Base-by-base conservation (phyloP, 2,888 invertebrate species). In the Lasioglossum calceatum region DNA sequence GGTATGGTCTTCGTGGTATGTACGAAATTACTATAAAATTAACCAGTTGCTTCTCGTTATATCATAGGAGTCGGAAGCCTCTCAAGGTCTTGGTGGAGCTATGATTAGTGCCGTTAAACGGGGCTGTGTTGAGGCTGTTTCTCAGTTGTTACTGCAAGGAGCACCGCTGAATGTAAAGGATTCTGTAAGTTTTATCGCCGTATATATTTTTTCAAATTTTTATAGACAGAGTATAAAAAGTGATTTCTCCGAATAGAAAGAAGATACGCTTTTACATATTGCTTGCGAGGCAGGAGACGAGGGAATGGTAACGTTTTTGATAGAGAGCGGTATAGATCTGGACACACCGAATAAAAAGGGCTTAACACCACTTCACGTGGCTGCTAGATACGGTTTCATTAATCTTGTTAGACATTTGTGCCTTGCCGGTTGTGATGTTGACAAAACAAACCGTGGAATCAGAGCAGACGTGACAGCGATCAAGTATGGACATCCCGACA, bases 401-500 rank as follows among this genome's bases (percentile, higher is more conserved):
- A 97, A 97, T 93, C 96, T 97, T 88, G 97, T 92, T 91, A 96
- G 97, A 90, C 97, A 97, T 93, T 95, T 98, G 75, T 97, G 97
- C 92, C 96, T 97, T 88, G 97, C 97, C 83, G 97, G 97, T 70
- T 97, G 97, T 91, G 96, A 97, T 91, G 96, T 97, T 73, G 97
- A 97, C 90, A 96, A 96, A 85, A 96, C 96, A 77, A 97, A 97
- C 94, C 96, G 96, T 92, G 97, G 97, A 78, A 97, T 97, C 79
- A 96, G 97, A 73, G 97, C 97, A 7, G 97, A 98, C 93, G 97
- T 98, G 67, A 97, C 97, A 90, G 98, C 98, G n/a, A 95, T 97
- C 79, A 97, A 97, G 92, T 96, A 97, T 92, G 97, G 97, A 36
- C 96, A 97, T 94, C 96, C 96, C 84, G 96, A 97, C 86, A 97